These are phyloP conservation scores for Drosophila takahashii DNA, from an alignment of 1,140 invertebrate genomes.

Conservation along the genomic window DNA sequence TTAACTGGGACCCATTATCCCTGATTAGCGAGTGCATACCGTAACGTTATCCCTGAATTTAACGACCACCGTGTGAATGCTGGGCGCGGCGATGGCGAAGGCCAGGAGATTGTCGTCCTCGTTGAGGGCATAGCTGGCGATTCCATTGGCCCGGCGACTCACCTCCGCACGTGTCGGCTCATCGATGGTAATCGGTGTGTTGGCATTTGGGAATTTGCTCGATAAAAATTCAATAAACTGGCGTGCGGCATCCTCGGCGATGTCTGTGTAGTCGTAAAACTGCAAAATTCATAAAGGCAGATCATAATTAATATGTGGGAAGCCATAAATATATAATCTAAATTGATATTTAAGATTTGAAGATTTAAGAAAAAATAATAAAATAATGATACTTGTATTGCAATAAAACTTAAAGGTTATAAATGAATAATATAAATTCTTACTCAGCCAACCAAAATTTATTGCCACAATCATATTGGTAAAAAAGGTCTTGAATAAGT, in stretches of 20 bases:
- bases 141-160: conserved; percentile 71
- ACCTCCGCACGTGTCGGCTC: conserved; percentile 71
- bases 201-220: conserved; percentile 69
- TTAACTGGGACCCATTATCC: background rate
- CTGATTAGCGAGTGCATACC: conserved; percentile 55
- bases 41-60: conserved; percentile 84
- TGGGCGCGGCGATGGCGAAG: conserved; percentile 83
- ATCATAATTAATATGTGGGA: conserved; percentile 23
- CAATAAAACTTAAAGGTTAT: background rate
- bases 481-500: conserved; percentile 16
- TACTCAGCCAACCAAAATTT: background rate
- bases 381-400: no score
- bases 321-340: conserved; percentile 3
- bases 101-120: conserved; percentile 84
- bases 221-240: conserved; percentile 83
- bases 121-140: conserved; percentile 78
- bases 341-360: background rate
- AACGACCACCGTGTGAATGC: conserved; percentile 82
- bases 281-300: conserved; percentile 37
- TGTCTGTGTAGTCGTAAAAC: conserved; percentile 80
- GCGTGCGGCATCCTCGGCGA: conserved; percentile 78
- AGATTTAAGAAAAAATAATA: background rate
- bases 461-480: background rate
- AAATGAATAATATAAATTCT: background rate
- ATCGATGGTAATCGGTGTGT: conserved; percentile 67